Evolutionary conservation across 1,140 invertebrate species (phyloP).

Genomic region (Trachymyrmex septentrionalis): DNA sequence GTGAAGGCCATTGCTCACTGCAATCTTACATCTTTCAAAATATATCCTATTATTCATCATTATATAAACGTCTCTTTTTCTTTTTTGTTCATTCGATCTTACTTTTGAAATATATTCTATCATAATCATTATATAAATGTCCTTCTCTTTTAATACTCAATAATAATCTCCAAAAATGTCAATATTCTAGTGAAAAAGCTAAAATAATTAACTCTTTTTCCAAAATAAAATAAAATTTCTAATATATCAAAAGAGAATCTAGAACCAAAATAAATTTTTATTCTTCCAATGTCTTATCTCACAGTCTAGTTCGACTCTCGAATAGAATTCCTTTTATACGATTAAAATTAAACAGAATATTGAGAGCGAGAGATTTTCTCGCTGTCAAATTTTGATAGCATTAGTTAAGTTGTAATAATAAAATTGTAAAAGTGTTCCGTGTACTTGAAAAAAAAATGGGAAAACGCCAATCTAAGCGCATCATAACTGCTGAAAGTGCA

Average conservation of each 20-base stretch:
- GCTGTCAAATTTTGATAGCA: not conserved
- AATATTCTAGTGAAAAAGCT: not conserved
- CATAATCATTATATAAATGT: slow-evolving; percentile 12
- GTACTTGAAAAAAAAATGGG: slow-evolving; percentile 2
- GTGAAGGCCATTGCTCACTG: not conserved
- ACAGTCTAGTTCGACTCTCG: not conserved
- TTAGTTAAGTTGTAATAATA: slow-evolving; percentile 2
- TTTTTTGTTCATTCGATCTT: not conserved
- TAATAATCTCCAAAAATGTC: not conserved
- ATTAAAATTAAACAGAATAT: not conserved
- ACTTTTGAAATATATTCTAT: not conserved
- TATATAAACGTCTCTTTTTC: slow-evolving; percentile 2
- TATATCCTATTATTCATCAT: not conserved
- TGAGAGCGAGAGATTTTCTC: not conserved
- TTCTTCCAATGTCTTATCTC: not conserved
- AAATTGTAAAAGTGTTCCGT: slow-evolving; percentile 13
- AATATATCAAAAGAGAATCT: no score
- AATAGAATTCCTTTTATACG: not conserved
- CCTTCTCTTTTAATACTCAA: no score
- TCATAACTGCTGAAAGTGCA: slow-evolving; percentile 73
- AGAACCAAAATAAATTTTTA: not conserved
- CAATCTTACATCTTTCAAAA: not conserved
- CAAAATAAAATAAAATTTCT: not conserved
- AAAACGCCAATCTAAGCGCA: slow-evolving; percentile 31
- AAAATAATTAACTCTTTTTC: not conserved